Base-by-base conservation (phyloP, 2,797 vertebrate genomes). In the Sitta carolinensis region DNA sequence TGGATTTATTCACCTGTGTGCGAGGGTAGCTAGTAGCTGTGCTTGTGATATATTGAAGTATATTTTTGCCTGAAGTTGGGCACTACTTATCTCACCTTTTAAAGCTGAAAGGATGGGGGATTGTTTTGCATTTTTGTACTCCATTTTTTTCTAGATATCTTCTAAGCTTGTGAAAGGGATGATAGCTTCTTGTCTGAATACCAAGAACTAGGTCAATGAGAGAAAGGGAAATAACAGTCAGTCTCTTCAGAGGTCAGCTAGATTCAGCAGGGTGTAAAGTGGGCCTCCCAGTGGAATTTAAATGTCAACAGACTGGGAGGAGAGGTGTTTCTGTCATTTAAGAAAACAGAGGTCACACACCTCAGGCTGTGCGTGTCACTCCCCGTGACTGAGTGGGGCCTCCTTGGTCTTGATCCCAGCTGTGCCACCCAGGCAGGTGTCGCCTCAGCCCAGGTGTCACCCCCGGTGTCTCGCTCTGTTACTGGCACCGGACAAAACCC, bases 391-490 rank as follows among this genome's bases (percentile, higher is more conserved):
- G 20, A 32, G 14, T 5, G 11, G 11, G 34, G 15, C 16, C 38
- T n/a, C 19, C 12, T 14, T 32, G 70, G 52, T 51, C 52, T 57
- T 5, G 4, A n/a, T 42, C 40, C 55, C 48, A 52, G 1, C 12
- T 0, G 1, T 70, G 87, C 38, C 18, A 10, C 13, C 54, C 55
- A 30, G 6, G 61, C 54, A 43, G 80, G 51, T 26, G n/a, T n/a
- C 30, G 34, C 29, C 27, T 78, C 58, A 16, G 21, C 52, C 47
- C 19, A 1, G 1, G 50, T 30, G 47, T 32, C 29, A 36, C 23
- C n/a, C 9, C 16, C 11, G 0, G 57, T 20, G 47, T 38, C 36
- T 51, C 2, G 0, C 30, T 25, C 26, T 23, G 9, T 50, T 17
- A 11, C 36, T 59, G 85, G 52, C 20, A 62, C 66, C 23, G 2